A percentile compares a stretch with the other conserved stretches of the same genome.
Evolutionary conservation across 2,113 vertebrate genomes (phyloP).

Genomic region (Eretmochelys imbricata): DNA sequence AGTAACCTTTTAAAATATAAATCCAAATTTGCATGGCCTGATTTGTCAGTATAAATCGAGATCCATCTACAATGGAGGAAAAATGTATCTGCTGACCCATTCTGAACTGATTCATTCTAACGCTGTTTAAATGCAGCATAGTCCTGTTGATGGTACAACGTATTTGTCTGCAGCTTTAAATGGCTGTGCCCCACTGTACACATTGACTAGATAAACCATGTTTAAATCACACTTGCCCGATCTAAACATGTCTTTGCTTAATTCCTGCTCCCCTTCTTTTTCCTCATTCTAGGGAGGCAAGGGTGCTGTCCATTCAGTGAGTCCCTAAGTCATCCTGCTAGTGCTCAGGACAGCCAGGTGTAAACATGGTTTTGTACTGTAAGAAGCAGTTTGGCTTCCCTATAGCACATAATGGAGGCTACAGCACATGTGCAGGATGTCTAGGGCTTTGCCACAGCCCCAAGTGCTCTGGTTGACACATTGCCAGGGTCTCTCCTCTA

Average conservation of each 20-base stretch:
- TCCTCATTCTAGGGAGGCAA: not conserved
- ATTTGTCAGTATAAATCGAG: not conserved
- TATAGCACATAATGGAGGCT: not conserved
- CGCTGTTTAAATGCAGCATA: not conserved
- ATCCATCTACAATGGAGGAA: not conserved
- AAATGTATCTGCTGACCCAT: not conserved
- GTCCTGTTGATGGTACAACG: not conserved
- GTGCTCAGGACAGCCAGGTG: slow-evolving; percentile 24
- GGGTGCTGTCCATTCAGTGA: slow-evolving; percentile 1
- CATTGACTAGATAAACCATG: not conserved
- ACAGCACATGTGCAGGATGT: not conserved
- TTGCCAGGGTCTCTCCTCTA: slow-evolving; percentile 29
- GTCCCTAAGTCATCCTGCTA: not conserved
- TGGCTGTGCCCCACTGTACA: not conserved
- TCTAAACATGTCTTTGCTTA: not conserved
- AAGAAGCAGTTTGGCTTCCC: slow-evolving; percentile 25
- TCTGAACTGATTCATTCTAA: not conserved
- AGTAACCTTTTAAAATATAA: not conserved
- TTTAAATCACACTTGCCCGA: not conserved
- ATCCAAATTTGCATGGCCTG: not conserved
- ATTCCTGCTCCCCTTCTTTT: not conserved
- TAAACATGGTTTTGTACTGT: not conserved
- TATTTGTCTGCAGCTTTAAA: not conserved
- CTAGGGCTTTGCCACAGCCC: not conserved
- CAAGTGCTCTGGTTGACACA: not conserved